These are phyloP conservation scores for Cuniculus paca DNA, from an alignment of 2,797 vertebrate species.

Conservation along the genomic window DNA sequence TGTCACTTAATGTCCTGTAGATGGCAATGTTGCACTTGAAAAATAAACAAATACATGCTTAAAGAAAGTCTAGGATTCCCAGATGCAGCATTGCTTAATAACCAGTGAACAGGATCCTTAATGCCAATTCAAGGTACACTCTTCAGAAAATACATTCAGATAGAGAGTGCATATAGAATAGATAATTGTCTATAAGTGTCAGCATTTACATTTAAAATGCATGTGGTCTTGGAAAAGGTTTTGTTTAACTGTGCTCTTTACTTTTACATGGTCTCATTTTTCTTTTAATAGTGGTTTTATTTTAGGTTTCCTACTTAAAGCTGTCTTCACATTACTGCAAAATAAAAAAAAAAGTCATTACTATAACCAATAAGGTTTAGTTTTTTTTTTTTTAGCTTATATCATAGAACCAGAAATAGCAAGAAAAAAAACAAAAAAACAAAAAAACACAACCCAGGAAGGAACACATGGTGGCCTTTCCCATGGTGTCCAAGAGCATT, in stretches of 20 bases:
- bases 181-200: conserved; percentile 83
- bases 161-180: neutral
- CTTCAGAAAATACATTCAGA: conserved; percentile 75
- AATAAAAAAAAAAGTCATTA: neutral
- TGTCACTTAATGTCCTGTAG: conserved; percentile 85
- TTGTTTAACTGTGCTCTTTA: conserved; percentile 69
- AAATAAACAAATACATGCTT: conserved; percentile 67
- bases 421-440: too few relatives aligned
- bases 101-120: conserved; percentile 80
- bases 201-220: conserved; percentile 79
- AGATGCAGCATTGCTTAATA: conserved; percentile 73
- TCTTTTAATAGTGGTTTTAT: conserved; percentile 28
- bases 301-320: conserved; percentile 7
- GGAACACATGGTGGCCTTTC: neutral
- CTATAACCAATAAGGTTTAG: neutral
- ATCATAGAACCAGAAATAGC: neutral
- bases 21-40: conserved; percentile 89
- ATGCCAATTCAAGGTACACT: conserved; percentile 77
- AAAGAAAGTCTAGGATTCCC: neutral
- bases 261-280: neutral
- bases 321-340: conserved; percentile 2
- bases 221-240: conserved; percentile 16
- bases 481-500: neutral
- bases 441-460: too few relatives aligned
- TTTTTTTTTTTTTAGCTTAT: neutral